Percentiles rank a stretch among this genome's conserved stretches.
phyloP scores from a whole-genome alignment of 2,113 vertebrate species.

The Mixornis gularis region DNA sequence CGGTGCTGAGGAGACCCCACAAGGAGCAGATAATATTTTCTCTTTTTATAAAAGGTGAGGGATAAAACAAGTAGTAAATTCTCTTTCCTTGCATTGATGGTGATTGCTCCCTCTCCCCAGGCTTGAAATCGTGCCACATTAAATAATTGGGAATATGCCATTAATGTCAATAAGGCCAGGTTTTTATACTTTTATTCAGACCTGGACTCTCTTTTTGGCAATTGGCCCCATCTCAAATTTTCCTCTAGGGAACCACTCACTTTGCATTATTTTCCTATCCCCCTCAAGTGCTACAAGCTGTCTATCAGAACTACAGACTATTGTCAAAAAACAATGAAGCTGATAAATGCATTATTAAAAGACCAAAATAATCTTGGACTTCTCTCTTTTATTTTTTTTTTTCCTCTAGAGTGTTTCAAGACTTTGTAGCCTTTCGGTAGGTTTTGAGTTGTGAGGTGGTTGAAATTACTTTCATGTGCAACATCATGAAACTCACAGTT shows the following conservation, averaged over 20 bases:
- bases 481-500: background rate
- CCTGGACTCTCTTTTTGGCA: background rate
- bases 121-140: background rate
- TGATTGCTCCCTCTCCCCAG: background rate
- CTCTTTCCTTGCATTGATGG: background rate
- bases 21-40: background rate
- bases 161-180: background rate
- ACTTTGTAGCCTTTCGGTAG: background rate
- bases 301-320: background rate
- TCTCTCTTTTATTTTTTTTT: background rate
- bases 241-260: conserved; percentile 16
- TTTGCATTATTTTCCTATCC: background rate
- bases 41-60: background rate
- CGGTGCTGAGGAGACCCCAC: background rate
- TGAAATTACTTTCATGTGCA: background rate
- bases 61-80: background rate
- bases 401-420: background rate
- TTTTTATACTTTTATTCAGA: conserved; percentile 21
- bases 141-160: background rate
- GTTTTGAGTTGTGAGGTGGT: background rate
- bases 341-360: background rate
- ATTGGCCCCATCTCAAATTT: background rate
- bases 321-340: background rate
- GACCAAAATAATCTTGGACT: background rate
- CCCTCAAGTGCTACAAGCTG: background rate